Base-by-base conservation (phyloP, 1,140 invertebrate species). In the Zaprionus africanus region DNA sequence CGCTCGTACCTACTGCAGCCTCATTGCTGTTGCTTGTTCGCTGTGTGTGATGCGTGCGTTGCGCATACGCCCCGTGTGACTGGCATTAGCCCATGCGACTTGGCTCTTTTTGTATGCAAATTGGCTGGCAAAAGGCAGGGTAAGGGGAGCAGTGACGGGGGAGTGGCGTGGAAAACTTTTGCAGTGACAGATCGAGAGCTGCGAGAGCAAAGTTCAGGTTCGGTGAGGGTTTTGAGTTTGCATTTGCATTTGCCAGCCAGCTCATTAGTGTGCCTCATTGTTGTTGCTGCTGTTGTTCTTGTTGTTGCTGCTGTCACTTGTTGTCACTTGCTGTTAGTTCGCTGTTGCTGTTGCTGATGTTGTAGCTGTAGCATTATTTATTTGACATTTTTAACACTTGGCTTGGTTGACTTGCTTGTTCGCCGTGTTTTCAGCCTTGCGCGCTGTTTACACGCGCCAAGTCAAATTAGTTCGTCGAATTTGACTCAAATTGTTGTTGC, bases 381-480 rank as follows among this genome's bases (percentile, higher is more conserved):
- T 80, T 73, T 82, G 79, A 71, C 77, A 75, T 87, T 82, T 86
- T 80, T 80, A 86, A 87, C 79, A 86, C 77, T 87, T 87, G 77
- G 26, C 81, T 57, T 36, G 26, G 64, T 51, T 74, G 81, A 84
- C 81, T n/a, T 41, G 38, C 38, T 41, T 49, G 19, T 64, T 80
- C 51, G 69, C 31, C 63, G 70, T 76, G 57, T 68, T 81, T 56
- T 76, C 31, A 60, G 69, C 59, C 66, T 67, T 79, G 72, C 51
- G 24, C 54, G 31, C 57, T 61, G 53, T 71, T 79, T 57, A 49
- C 68, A 54, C 63, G 38, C 65, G 46, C 28, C 57, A 53, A 26
- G 46, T 34, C 77, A 86, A 84, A 86, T 86, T 81, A 79, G 81
- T 80, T 78, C 77, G 54, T 74, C 78, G 79, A 73, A 75, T 82